A percentile compares a stretch with the other conserved stretches of the same genome.
Conservation (phyloP, 2,888 invertebrate species). For the Mactromeris polynyma region DNA sequence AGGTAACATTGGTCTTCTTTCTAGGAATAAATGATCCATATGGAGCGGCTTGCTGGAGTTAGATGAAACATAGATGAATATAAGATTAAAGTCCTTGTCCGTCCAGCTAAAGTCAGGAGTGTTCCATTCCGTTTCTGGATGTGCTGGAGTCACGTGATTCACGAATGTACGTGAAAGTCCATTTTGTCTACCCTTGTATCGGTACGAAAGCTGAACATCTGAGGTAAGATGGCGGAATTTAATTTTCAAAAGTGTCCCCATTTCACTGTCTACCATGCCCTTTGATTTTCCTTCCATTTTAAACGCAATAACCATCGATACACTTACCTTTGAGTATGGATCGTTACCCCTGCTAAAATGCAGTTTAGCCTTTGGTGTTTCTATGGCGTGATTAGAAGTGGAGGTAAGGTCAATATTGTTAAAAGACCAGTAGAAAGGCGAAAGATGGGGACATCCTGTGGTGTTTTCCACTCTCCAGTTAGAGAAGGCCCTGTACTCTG, state of each 20-base stretch:
- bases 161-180: slow-evolving; percentile 44
- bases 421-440: slow-evolving; percentile 73
- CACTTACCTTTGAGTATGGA: slow-evolving; percentile 39
- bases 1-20: slow-evolving; percentile 73
- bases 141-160: slow-evolving; percentile 51
- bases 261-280: slow-evolving; percentile 76
- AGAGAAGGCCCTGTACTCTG: slow-evolving; percentile 72
- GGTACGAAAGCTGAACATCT: slow-evolving; percentile 53
- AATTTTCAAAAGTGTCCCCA: slow-evolving; percentile 74
- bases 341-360: slow-evolving; percentile 52
- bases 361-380: slow-evolving; percentile 60
- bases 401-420: slow-evolving; percentile 53
- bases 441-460: slow-evolving; percentile 73
- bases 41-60: slow-evolving; percentile 55
- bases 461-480: slow-evolving; percentile 72
- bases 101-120: slow-evolving; percentile 78
- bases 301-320: slow-evolving; percentile 66
- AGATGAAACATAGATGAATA: slow-evolving; percentile 64
- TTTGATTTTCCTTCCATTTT: slow-evolving; percentile 73
- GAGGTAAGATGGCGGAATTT: slow-evolving; percentile 60
- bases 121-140: slow-evolving; percentile 64
- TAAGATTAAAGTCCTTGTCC: slow-evolving; percentile 68
- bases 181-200: slow-evolving; percentile 63
- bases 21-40: slow-evolving; percentile 67
- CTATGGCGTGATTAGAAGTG: slow-evolving; percentile 8